These are phyloP conservation scores for Phyllostomus hastatus DNA, from an alignment of 2,113 vertebrate species.

Conservation along the genomic window DNA sequence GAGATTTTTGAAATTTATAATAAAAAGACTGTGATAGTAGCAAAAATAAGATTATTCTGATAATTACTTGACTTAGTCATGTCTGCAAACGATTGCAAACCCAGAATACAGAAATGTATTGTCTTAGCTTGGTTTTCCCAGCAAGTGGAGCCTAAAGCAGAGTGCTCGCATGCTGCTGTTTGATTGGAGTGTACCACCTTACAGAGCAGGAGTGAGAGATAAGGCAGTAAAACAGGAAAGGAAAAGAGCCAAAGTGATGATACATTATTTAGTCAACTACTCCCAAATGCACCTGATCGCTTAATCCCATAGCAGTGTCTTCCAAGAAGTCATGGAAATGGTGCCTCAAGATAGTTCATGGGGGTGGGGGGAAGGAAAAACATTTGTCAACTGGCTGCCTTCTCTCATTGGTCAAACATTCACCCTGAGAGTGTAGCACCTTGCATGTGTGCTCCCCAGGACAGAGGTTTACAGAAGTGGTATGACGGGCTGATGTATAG, in stretches of 20 bases:
- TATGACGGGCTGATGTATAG: not conserved
- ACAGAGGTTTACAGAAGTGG: not conserved
- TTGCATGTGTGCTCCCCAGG: not conserved
- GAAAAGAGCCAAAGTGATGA: not conserved
- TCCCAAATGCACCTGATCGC: not conserved
- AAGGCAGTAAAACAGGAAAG: not conserved
- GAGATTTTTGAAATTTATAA: not conserved
- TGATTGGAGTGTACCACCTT: not conserved
- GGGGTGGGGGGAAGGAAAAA: not conserved
- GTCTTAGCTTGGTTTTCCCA: not conserved
- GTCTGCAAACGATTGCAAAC: not conserved
- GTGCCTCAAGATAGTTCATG: not conserved
- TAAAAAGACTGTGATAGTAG: not conserved
- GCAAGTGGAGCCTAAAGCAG: not conserved
- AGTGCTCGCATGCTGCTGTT: not conserved
- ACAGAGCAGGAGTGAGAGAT: not conserved
- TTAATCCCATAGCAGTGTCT: not conserved
- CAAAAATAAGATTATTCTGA: not conserved
- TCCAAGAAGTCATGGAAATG: not conserved
- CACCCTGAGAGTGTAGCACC: not conserved
- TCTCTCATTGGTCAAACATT: not conserved
- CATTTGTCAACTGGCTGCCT: not conserved
- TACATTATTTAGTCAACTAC: not conserved
- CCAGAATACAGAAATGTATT: not conserved
- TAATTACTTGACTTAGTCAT: not conserved